Percentiles rank a stretch among this genome's conserved stretches.
Conservation (phyloP, 1,140 invertebrate species). For the Tetragonula clypearis region DNA sequence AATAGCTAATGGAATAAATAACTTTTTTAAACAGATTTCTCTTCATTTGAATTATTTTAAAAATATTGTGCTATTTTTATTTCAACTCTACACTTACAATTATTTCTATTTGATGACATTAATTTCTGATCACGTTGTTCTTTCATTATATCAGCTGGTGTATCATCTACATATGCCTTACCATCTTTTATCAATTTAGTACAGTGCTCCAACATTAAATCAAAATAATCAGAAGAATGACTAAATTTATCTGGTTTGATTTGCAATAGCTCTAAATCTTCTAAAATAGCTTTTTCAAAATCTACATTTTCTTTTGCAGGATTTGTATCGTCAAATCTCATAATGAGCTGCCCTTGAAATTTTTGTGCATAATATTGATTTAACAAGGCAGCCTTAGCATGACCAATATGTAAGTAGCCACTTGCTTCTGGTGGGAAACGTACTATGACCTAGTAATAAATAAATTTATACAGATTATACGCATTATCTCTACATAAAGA, state of each 20-base stretch:
- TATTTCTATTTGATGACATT: conserved; percentile 93
- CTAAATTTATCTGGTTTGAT: conserved; percentile 97
- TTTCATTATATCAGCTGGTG: conserved; percentile 97
- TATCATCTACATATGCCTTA: conserved; percentile 98
- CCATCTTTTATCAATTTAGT: conserved; percentile 93
- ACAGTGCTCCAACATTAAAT: conserved; percentile 93
- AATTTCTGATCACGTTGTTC: conserved; percentile 94
- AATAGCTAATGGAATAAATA: conserved; percentile 84
- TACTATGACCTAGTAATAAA: conserved; percentile 85
- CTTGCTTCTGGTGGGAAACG: conserved; percentile 98
- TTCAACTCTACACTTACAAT: conserved; percentile 83
- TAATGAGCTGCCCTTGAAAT: conserved; percentile 97
- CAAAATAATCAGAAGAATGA: conserved; percentile 98
- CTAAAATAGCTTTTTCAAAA: conserved; percentile 98
- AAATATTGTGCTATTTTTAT: background rate
- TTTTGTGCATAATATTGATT: conserved; percentile 98
- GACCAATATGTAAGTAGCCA: conserved; percentile 98
- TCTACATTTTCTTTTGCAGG: conserved; percentile 99
- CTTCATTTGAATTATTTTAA: background rate
- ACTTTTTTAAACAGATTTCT: conserved; percentile 37
- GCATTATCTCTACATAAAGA: conserved; percentile 4
- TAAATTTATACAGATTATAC: conserved; percentile 25
- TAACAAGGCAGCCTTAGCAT: conserved; percentile 98
- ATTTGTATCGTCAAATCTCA: conserved; percentile 99
- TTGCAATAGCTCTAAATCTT: conserved; percentile 95